Conservation (phyloP, 2,797 vertebrate species). For the Chelmon rostratus region DNA sequence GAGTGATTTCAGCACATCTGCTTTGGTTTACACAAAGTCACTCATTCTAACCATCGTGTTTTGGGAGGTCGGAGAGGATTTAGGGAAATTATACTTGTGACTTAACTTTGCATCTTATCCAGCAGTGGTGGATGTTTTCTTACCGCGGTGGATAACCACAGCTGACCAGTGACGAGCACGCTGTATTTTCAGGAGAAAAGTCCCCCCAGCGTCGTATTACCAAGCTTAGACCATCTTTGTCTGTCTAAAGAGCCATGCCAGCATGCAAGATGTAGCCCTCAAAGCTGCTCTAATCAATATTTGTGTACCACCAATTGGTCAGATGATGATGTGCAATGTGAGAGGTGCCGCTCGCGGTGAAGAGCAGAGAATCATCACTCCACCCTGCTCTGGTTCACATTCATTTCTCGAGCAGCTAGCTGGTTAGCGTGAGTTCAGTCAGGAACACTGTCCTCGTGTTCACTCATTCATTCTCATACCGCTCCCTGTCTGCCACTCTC, state of each 20-base stretch:
- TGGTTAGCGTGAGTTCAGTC: no score
- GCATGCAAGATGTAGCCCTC: not conserved
- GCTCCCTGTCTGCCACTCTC: no score
- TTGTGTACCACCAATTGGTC: not conserved
- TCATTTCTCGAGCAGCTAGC: no score
- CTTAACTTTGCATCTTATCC: constrained; percentile 11
- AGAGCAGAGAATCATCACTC: not conserved
- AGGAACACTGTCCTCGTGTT: no score
- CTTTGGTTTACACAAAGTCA: constrained; percentile 26
- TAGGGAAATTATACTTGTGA: constrained; percentile 12
- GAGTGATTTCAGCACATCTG: constrained; percentile 16
- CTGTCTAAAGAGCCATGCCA: not conserved
- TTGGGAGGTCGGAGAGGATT: constrained; percentile 1
- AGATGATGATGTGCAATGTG: not conserved
- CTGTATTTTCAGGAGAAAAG: not conserved
- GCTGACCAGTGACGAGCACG: constrained; percentile 11
- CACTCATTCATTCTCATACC: no score
- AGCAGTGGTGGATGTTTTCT: constrained; percentile 26
- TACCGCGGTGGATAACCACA: not conserved
- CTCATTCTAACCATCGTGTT: constrained; percentile 17
- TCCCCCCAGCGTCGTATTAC: not conserved
- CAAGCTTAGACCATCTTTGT: not conserved
- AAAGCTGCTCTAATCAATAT: not conserved
- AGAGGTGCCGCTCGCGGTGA: not conserved
- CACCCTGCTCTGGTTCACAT: no score